phyloP scores from a whole-genome alignment of 2,888 invertebrate genomes.

The Troides aeacus region DNA sequence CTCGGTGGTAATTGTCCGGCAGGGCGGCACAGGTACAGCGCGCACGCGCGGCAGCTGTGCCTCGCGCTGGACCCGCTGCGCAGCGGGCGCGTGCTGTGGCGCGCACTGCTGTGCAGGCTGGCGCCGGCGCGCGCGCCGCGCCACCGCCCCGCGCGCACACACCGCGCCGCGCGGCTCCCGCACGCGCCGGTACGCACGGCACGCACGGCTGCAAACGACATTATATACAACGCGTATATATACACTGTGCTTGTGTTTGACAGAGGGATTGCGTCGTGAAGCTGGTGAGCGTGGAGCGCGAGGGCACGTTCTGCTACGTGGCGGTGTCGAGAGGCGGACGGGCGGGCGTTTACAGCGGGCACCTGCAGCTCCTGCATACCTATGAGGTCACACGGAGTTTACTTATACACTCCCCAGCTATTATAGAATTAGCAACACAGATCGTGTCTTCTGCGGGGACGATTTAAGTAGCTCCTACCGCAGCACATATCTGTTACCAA shows the following conservation, averaged over 20 bases:
- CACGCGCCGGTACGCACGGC: constrained; percentile 59
- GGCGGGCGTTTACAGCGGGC: constrained; percentile 80
- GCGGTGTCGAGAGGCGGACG: constrained; percentile 80
- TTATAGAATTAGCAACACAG: too few species aligned
- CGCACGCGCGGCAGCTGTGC: constrained; percentile 64
- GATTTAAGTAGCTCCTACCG: too few species aligned
- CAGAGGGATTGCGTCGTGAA: constrained; percentile 81
- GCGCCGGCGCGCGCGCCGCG: constrained; percentile 51
- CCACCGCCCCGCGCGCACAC: neutral
- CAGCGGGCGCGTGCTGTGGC: constrained; percentile 66
- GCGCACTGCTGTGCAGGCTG: constrained; percentile 57
- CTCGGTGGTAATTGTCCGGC: neutral
- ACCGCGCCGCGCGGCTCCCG: neutral
- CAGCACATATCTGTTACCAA: too few species aligned
- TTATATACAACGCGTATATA: too few species aligned
- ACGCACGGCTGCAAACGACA: too few species aligned
- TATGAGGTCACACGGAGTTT: constrained; percentile 59
- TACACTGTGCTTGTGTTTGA: too few species aligned
- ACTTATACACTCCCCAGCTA: too few species aligned
- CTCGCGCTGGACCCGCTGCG: constrained; percentile 57
- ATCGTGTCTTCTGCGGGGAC: too few species aligned
- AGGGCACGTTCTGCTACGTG: constrained; percentile 81
- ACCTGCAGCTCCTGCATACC: constrained; percentile 70
- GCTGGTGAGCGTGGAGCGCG: constrained; percentile 77
- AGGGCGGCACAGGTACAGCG: constrained; percentile 64